These are phyloP conservation scores for mouse (Mus musculus) DNA, from an alignment of 2,113 vertebrate genomes.

Conservation along the genomic window DNA sequence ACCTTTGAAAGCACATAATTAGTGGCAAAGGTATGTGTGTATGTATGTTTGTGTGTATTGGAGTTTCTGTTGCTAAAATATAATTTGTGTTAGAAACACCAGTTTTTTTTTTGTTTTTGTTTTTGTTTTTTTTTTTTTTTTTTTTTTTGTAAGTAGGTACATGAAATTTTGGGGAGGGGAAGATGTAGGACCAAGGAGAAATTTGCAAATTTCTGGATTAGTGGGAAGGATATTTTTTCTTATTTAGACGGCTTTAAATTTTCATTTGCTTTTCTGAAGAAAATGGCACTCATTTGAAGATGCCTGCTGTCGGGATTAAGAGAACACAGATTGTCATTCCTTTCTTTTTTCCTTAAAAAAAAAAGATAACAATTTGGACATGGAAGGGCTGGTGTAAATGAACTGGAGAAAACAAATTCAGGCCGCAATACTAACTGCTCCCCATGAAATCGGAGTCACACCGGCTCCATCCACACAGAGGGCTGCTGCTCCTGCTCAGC, in stretches of 20 bases:
- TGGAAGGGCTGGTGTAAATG: not conserved
- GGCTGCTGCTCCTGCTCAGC: not conserved
- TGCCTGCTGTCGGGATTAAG: not conserved
- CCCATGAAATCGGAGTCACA: not conserved
- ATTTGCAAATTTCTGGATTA: not conserved
- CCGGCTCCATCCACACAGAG: not conserved
- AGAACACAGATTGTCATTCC: not conserved
- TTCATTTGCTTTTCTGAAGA: conserved; percentile 24
- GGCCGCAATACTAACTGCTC: not conserved
- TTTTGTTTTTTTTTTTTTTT: too few species aligned
- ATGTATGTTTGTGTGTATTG: not conserved
- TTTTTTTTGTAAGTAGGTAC: not conserved
- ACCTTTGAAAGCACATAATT: not conserved
- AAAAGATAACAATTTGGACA: not conserved
- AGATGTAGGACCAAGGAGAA: not conserved
- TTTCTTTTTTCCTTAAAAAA: not conserved
- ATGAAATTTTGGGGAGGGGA: not conserved
- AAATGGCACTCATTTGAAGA: not conserved
- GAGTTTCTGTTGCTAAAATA: not conserved
- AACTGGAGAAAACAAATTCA: not conserved
- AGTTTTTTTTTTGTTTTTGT: not conserved
- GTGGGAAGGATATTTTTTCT: not conserved
- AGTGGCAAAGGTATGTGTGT: not conserved
- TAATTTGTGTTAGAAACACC: not conserved
- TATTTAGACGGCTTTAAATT: not conserved